These are phyloP conservation scores for Charina bottae DNA, from an alignment of 2,113 vertebrate species.

Conservation along the genomic window DNA sequence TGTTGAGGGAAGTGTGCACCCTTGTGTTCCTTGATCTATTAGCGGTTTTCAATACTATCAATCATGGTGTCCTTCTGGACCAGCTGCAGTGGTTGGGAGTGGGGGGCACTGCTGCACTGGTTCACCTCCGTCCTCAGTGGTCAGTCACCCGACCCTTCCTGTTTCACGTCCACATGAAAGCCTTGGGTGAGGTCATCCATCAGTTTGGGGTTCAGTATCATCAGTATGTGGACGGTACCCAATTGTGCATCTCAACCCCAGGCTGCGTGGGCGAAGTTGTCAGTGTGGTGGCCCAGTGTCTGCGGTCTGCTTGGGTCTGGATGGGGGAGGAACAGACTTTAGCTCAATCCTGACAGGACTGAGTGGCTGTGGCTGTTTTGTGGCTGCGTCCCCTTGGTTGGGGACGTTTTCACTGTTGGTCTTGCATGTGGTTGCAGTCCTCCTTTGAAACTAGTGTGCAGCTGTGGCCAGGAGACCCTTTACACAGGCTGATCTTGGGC, in stretches of 20 bases:
- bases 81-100: neutral
- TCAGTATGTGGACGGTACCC: neutral
- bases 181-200: neutral
- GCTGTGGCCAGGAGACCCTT: neutral
- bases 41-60: too few species aligned
- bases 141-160: neutral
- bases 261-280: neutral
- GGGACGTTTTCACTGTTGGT: neutral
- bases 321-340: neutral
- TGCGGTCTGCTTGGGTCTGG: neutral
- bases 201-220: neutral
- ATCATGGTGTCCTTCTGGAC: neutral
- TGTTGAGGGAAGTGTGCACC: too few species aligned
- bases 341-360: neutral
- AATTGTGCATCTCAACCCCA: neutral
- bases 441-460: neutral
- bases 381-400: neutral
- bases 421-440: neutral
- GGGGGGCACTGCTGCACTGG: neutral
- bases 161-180: neutral
- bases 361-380: too few species aligned
- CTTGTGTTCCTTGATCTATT: too few species aligned
- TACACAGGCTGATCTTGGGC: neutral
- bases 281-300: neutral
- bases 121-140: neutral